These are phyloP conservation scores for Magallana nippona DNA, from an alignment of 2,888 invertebrate species.

Conservation along the genomic window DNA sequence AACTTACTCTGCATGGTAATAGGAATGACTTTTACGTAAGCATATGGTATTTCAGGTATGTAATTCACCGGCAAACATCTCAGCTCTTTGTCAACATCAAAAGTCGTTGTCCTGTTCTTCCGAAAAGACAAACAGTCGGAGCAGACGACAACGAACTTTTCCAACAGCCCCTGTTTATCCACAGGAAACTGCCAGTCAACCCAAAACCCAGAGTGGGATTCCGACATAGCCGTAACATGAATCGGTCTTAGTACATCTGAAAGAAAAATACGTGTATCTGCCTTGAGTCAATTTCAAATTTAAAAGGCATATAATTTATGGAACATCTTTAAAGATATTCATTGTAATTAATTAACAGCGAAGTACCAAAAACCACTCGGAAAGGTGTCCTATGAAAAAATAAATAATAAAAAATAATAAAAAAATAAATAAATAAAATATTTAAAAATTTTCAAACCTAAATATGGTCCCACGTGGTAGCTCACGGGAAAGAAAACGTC, in stretches of 20 bases:
- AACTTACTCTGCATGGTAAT: neutral
- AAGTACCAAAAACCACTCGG: too few species aligned
- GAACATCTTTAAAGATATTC: too few species aligned
- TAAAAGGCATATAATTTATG: too few species aligned
- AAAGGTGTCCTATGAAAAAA: too few species aligned
- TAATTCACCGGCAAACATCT: conserved; percentile 1
- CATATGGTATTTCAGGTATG: neutral
- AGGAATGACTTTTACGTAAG: neutral
- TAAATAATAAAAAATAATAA: too few species aligned
- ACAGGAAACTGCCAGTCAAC: conserved; percentile 19
- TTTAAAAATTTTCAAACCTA: neutral
- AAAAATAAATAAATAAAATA: too few species aligned
- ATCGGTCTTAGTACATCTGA: conserved; percentile 11
- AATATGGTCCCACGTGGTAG: neutral
- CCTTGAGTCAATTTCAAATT: too few species aligned
- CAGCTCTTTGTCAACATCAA: neutral
- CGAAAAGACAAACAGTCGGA: conserved; percentile 10
- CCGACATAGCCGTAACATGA: neutral
- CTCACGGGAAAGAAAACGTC: neutral
- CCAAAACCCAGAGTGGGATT: conserved; percentile 21
- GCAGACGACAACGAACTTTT: conserved; percentile 1
- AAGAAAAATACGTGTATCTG: neutral
- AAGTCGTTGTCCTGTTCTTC: neutral
- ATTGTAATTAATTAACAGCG: too few species aligned
- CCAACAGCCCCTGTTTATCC: neutral